Evolutionary conservation across 2,113 vertebrate species (phyloP).

Genomic region (Oreochromis niloticus): DNA sequence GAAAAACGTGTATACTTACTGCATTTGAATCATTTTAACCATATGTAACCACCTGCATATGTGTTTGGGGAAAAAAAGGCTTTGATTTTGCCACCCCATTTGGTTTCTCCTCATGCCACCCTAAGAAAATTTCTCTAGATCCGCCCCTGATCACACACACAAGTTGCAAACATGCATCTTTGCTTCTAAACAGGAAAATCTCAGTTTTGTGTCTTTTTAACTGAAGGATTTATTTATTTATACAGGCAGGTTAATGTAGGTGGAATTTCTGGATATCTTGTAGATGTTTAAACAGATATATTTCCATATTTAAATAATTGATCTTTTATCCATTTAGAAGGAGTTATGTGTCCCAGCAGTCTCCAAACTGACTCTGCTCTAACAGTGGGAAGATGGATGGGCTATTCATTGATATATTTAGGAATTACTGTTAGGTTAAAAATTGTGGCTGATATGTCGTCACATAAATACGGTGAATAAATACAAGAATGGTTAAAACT

Average conservation of each 20-base stretch:
- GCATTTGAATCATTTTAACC: too few species aligned
- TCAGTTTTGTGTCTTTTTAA: background rate
- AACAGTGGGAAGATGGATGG: background rate
- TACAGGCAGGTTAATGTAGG: background rate
- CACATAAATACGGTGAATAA: background rate
- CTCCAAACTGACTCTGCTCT: background rate
- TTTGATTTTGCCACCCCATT: too few species aligned
- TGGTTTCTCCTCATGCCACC: too few species aligned
- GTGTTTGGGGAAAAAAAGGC: too few species aligned
- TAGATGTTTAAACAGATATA: background rate
- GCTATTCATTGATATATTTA: background rate
- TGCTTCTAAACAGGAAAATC: background rate
- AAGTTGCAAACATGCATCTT: background rate
- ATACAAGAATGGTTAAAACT: background rate
- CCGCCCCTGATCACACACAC: background rate
- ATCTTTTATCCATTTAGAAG: background rate
- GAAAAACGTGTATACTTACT: too few species aligned
- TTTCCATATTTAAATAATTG: background rate
- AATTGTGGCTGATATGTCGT: fast-evolving
- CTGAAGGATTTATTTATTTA: background rate
- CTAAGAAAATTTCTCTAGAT: too few species aligned
- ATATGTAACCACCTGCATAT: too few species aligned
- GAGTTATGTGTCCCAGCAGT: background rate
- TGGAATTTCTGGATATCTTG: background rate
- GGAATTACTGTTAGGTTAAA: background rate